Evolutionary conservation across 2,888 invertebrate genomes (phyloP).

Genomic region (Elmis aenea): DNA sequence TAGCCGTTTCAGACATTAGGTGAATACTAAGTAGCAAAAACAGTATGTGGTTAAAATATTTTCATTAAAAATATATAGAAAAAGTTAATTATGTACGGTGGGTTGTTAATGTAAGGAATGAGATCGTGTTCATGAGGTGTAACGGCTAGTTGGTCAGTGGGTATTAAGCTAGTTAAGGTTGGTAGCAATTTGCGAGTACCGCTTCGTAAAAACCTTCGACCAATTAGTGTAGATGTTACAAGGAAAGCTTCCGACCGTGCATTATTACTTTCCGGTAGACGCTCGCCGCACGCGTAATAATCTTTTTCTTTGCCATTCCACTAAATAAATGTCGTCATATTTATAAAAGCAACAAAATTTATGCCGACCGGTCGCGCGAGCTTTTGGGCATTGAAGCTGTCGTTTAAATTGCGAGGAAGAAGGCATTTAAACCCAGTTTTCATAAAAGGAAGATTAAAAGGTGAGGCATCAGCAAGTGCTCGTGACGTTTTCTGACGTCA

Average conservation of each 20-base stretch:
- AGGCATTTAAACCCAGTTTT: slow-evolving; percentile 17
- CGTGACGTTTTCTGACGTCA: slow-evolving; percentile 28
- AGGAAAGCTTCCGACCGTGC: slow-evolving; percentile 17
- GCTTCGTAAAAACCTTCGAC: slow-evolving; percentile 16
- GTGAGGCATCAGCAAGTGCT: slow-evolving; percentile 18
- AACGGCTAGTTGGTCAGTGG: slow-evolving; percentile 15
- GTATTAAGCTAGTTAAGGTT: slow-evolving; percentile 13
- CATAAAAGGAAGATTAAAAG: slow-evolving; percentile 15
- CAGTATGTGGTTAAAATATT: no score
- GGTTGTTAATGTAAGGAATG: slow-evolving; percentile 8
- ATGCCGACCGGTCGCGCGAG: no score
- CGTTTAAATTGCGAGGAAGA: slow-evolving; percentile 9
- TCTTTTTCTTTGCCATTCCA: slow-evolving; percentile 11
- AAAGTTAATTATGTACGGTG: no score
- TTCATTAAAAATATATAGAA: no score
- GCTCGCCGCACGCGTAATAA: slow-evolving; percentile 15
- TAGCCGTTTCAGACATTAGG: no score
- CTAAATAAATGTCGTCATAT: slow-evolving; percentile 9
- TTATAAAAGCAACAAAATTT: slow-evolving; percentile 10
- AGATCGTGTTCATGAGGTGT: slow-evolving; percentile 9
- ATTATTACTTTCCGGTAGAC: slow-evolving; percentile 20
- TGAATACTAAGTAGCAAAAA: no score
- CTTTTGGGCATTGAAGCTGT: no score
- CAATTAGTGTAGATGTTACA: slow-evolving; percentile 17
- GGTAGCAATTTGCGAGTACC: slow-evolving; percentile 14